Evolutionary conservation across 2,797 vertebrate species (phyloP).

Genomic region (Ataeniobius toweri): DNA sequence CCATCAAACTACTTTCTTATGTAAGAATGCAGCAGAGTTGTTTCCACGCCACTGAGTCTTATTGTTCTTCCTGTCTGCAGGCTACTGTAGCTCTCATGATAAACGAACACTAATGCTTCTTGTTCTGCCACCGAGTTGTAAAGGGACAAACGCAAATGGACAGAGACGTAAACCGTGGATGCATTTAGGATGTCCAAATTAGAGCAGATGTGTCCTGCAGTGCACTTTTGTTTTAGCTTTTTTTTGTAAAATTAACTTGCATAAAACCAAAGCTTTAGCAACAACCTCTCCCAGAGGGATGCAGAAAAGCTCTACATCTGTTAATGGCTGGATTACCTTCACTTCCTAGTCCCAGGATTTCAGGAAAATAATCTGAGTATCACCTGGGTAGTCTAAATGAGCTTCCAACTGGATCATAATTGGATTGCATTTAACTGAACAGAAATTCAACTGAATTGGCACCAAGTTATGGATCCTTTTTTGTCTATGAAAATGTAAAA

Average conservation of each 20-base stretch:
- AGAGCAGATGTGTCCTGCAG: not conserved
- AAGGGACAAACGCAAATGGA: not conserved
- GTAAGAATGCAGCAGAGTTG: not conserved
- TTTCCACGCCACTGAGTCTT: constrained; percentile 6
- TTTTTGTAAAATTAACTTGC: not conserved
- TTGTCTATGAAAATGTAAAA: not conserved
- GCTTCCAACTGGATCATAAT: not conserved
- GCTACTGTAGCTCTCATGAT: not conserved
- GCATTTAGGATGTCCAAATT: not conserved
- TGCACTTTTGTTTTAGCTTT: not conserved
- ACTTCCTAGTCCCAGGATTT: not conserved
- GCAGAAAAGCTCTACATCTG: not conserved
- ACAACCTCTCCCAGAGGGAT: not conserved
- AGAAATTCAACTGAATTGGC: not conserved
- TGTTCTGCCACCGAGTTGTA: not conserved
- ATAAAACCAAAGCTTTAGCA: not conserved
- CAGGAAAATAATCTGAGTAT: not conserved
- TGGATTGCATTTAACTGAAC: not conserved
- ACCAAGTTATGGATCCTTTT: not conserved
- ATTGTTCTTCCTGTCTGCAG: constrained; percentile 3
- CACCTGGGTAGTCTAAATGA: not conserved
- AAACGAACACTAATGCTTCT: not conserved
- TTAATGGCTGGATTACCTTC: not conserved
- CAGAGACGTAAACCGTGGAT: not conserved
- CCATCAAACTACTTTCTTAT: not conserved